Percentiles rank a stretch among this genome's conserved stretches.
These are phyloP conservation scores for Octonoba sinensis DNA, from an alignment of 2,888 invertebrate genomes.

Conservation along the genomic window DNA sequence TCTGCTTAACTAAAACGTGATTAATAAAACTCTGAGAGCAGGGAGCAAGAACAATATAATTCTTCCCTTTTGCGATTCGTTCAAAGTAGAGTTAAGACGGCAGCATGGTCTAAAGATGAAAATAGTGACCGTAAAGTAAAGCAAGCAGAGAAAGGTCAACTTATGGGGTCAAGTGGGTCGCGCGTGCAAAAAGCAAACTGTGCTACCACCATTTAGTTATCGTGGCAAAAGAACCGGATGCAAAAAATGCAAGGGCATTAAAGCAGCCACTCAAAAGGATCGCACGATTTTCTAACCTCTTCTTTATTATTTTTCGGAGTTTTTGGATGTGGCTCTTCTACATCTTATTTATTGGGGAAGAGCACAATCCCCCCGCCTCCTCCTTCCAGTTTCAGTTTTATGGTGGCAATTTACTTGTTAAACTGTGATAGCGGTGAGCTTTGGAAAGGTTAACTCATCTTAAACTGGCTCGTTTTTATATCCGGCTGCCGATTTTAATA, in stretches of 20 bases:
- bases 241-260: conserved; percentile 2
- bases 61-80: too few relatives aligned
- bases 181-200: background rate
- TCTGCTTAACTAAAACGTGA: too few relatives aligned
- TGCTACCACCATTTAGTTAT: background rate
- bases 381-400: background rate
- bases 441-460: too few relatives aligned
- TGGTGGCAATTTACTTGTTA: conserved; percentile 25
- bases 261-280: conserved; percentile 1
- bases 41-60: too few relatives aligned
- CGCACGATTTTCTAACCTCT: background rate
- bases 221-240: conserved; percentile 9
- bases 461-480: too few relatives aligned
- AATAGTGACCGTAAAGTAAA: background rate
- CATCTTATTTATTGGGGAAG: conserved; percentile 28
- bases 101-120: too few relatives aligned
- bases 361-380: background rate
- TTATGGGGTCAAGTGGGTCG: conserved; percentile 3
- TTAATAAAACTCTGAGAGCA: too few relatives aligned
- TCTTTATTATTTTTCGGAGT: conserved; percentile 3
- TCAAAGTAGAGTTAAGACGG: too few relatives aligned
- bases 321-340: background rate
- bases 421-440: background rate
- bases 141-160: background rate
- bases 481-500: too few relatives aligned